Percentiles rank a stretch among this genome's conserved stretches.
Evolutionary conservation across 2,888 invertebrate species (phyloP).

Genomic region (Rhynchonema sp.): DNA sequence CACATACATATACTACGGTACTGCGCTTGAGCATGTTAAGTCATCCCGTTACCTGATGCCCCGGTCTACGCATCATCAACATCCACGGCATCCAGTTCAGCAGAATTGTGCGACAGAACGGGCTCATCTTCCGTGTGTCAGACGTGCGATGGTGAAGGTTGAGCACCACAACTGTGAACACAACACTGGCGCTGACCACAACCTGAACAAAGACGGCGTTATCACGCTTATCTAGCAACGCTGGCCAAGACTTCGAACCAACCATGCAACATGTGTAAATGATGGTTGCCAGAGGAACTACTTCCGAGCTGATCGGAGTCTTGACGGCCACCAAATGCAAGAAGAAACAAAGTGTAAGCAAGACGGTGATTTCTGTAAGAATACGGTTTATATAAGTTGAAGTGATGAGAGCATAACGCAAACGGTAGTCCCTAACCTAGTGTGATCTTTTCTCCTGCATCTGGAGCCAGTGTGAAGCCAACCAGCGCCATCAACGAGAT

Average conservation of each 20-base stretch:
- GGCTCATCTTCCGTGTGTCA: conserved; percentile 8
- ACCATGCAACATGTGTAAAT: conserved; percentile 28
- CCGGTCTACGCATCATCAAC: conserved; percentile 9
- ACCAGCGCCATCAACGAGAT: conserved; percentile 96
- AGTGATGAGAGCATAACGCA: no score
- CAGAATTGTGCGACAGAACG: conserved; percentile 1
- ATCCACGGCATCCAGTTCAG: conserved; percentile 10
- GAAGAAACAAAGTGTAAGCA: conserved; percentile 84
- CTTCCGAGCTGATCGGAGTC: conserved; percentile 46
- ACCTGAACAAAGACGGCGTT: not conserved
- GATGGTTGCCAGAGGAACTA: conserved; percentile 18
- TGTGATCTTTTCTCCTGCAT: conserved; percentile 94
- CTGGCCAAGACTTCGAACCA: not conserved
- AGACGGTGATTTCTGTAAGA: conserved; percentile 21
- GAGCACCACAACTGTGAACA: conserved; percentile 27
- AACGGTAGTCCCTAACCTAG: conserved; percentile 48
- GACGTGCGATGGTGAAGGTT: conserved; percentile 23
- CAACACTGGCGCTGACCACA: conserved; percentile 25
- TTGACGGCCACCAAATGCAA: conserved; percentile 90
- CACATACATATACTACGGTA: no score
- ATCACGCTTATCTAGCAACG: no score
- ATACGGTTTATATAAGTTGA: no score
- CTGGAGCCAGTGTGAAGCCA: conserved; percentile 91
- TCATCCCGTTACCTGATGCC: no score
- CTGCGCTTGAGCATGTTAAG: no score